phyloP scores from a whole-genome alignment of 2,888 invertebrate species.

The Tetranychus truncatus region DNA sequence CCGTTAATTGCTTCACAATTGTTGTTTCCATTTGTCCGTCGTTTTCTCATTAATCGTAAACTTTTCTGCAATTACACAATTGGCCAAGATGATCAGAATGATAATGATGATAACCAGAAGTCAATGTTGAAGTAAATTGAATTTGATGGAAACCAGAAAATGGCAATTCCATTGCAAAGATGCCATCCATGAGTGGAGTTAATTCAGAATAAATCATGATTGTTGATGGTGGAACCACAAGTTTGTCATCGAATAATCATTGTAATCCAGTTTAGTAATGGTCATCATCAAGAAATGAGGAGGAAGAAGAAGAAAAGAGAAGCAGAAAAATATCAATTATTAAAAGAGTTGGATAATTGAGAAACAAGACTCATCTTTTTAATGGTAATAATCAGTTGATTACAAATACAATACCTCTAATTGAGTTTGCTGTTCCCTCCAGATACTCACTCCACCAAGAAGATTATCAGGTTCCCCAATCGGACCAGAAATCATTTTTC shows the following conservation, averaged over 20 bases:
- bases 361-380: constrained; percentile 14
- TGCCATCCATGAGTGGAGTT: no score
- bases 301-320: not conserved
- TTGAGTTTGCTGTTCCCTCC: constrained; percentile 17
- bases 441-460: constrained; percentile 10
- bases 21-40: not conserved
- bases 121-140: not conserved
- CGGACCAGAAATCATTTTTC: not conserved
- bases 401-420: constrained; percentile 11
- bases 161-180: not conserved
- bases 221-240: not conserved
- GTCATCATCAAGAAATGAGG: not conserved
- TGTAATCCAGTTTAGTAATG: constrained; percentile 15
- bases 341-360: not conserved
- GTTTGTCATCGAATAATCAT: constrained; percentile 21
- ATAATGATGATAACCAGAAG: not conserved
- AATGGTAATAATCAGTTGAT: not conserved
- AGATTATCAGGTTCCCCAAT: not conserved
- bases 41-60: constrained; percentile 6
- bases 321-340: not conserved
- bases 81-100: not conserved
- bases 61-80: not conserved
- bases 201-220: not conserved
- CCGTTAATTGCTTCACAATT: not conserved
- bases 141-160: not conserved